phyloP scores from a whole-genome alignment of 2,888 invertebrate species.

The Amblyteles armatorius region DNA sequence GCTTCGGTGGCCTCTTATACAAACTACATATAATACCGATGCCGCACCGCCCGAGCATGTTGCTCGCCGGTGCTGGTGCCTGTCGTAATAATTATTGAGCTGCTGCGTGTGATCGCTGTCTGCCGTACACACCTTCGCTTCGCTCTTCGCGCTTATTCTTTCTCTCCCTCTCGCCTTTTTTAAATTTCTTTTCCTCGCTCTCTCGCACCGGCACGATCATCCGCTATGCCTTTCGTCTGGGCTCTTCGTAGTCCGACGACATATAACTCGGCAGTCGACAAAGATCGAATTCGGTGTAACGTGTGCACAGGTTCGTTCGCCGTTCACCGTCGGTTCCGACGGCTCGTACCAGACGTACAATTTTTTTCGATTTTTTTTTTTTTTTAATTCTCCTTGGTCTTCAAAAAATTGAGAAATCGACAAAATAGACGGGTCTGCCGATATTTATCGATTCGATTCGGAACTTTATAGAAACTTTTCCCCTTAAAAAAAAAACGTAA shows the following conservation, averaged over 20 bases:
- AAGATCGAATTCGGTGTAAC: constrained; percentile 7
- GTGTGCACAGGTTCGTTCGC: constrained; percentile 16
- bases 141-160: constrained; percentile 37
- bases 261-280: constrained; percentile 6
- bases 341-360: constrained; percentile 2
- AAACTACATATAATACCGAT: constrained; percentile 36
- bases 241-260: constrained; percentile 19
- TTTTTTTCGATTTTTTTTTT: neutral
- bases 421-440: neutral
- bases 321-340: neutral
- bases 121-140: constrained; percentile 59
- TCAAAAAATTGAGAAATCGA: neutral
- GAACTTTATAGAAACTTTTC: neutral
- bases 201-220: neutral
- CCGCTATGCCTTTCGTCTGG: constrained; percentile 10
- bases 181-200: neutral
- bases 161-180: constrained; percentile 14
- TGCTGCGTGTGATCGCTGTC: constrained; percentile 63
- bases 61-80: constrained; percentile 43
- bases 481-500: neutral
- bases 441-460: neutral
- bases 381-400: no score
- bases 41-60: constrained; percentile 42
- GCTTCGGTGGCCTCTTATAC: constrained; percentile 12
- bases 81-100: constrained; percentile 67